phyloP scores from a whole-genome alignment of 2,888 invertebrate species.

The Isoperla grammatica region DNA sequence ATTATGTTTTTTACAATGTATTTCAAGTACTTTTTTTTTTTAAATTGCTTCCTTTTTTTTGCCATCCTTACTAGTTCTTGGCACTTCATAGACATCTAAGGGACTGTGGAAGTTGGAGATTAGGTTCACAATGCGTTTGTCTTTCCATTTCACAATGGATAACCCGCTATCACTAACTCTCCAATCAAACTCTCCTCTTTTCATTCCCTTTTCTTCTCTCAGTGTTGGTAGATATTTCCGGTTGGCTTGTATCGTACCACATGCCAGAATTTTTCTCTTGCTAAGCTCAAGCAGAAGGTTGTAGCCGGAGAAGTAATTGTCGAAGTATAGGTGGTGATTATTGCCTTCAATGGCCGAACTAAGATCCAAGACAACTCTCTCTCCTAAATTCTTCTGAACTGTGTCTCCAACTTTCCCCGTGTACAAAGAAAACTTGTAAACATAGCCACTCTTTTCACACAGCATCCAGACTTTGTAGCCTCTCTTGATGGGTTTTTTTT shows the following conservation, averaged over 20 bases:
- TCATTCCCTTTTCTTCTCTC: constrained; percentile 28
- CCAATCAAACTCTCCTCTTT: constrained; percentile 34
- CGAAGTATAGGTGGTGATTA: constrained; percentile 34
- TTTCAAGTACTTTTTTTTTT: too few relatives aligned
- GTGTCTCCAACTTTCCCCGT: constrained; percentile 33
- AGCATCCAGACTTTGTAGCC: constrained; percentile 35
- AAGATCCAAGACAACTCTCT: constrained; percentile 34
- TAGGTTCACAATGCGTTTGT: constrained; percentile 34
- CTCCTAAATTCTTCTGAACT: constrained; percentile 32
- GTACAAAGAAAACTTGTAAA: constrained; percentile 36
- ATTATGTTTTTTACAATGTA: too few relatives aligned
- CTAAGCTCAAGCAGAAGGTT: constrained; percentile 29
- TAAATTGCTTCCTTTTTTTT: too few relatives aligned
- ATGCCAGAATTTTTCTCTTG: constrained; percentile 29
- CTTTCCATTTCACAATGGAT: constrained; percentile 33
- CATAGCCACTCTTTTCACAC: constrained; percentile 32
- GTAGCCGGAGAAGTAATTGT: constrained; percentile 36
- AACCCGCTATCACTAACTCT: constrained; percentile 24
- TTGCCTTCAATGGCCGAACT: constrained; percentile 29
- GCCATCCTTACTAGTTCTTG: constrained; percentile 31
- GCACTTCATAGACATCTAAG: constrained; percentile 28
- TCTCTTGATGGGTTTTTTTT: constrained; percentile 35
- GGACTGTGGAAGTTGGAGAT: constrained; percentile 35
- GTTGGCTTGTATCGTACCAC: constrained; percentile 32
- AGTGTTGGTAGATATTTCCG: constrained; percentile 30